Conservation (phyloP, 2,797 vertebrate species). For the Anguilla megastoma region DNA sequence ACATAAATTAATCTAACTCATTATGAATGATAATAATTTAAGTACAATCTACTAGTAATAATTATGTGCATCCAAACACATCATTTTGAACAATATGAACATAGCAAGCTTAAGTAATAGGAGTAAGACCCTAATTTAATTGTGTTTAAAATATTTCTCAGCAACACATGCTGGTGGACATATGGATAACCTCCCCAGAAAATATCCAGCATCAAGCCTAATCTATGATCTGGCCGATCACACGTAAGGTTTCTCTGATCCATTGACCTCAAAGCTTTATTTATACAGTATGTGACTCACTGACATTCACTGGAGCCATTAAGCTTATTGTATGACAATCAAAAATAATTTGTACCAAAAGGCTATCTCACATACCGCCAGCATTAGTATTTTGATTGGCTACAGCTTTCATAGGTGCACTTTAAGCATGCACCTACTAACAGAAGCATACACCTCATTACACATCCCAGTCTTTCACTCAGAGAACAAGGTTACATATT, state of each 20-base stretch:
- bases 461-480: no score
- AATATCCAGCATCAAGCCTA: neutral
- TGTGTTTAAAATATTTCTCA: neutral
- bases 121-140: no score
- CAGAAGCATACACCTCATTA: neutral
- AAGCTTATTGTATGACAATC: conserved; percentile 2
- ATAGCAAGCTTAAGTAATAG: no score
- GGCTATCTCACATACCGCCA: neutral
- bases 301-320: neutral
- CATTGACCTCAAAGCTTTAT: neutral
- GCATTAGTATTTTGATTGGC: neutral
- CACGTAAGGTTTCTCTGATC: neutral
- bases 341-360: neutral
- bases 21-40: no score
- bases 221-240: neutral
- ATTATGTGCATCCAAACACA: no score
- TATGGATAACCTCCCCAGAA: neutral
- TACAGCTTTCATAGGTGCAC: neutral
- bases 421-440: neutral
- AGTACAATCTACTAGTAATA: no score
- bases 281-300: neutral
- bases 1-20: no score
- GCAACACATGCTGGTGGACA: neutral
- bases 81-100: no score
- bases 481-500: neutral